Evolutionary conservation across 2,888 invertebrate genomes (phyloP), one percentile per base, ranked within the genome.

Genomic region (Tenthredo notha): DNA sequence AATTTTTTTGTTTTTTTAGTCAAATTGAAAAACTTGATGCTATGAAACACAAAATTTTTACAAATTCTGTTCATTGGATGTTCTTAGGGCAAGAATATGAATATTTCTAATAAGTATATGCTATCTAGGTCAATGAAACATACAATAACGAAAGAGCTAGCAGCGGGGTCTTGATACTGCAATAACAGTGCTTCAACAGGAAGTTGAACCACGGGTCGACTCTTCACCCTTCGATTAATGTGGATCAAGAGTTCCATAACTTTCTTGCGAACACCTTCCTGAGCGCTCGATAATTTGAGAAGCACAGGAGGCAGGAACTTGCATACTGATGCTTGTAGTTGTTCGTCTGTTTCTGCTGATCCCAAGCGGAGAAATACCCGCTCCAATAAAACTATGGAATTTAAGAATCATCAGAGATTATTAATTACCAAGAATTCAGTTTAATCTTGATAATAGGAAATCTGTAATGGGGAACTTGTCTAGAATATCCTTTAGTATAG

Each of bases 221-320:
- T 97, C 92, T 98, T 98, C 40, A 98, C 95, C 86, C 98, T 94
- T 93, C 97, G 98, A 93, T 98, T 99, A 80, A 99, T 96, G 92
- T 99, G 98, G 83, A 98, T 97, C 85, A 99, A 94, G 58, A 98
- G 94, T 93, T 98, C 98, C 96, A 99, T 98, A 18, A 98, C 98
- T 96, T 98, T 95, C 82, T 95, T 95, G 43, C 95, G 94, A 75
- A 98, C 98, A 91, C 96, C 96, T 93, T 98, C 98, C 93, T 98
- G 96, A 70, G 96, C 95, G 33, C 98, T 98, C 72, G 97, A 97
- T 80, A 99, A 94, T 94, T 98, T 98, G n/a, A 98, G 94, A 86
- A 98, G 95, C 85, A 98, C 97, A 25, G 98, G 98, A 40, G 98
- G 96, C 84, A 99, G 93, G 93, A 98, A 98, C 92, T 98, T 96